Percentiles rank a stretch among this genome's conserved stretches.
Conservation (phyloP, 2,797 vertebrate genomes). For the Centroberyx gerrardi region DNA sequence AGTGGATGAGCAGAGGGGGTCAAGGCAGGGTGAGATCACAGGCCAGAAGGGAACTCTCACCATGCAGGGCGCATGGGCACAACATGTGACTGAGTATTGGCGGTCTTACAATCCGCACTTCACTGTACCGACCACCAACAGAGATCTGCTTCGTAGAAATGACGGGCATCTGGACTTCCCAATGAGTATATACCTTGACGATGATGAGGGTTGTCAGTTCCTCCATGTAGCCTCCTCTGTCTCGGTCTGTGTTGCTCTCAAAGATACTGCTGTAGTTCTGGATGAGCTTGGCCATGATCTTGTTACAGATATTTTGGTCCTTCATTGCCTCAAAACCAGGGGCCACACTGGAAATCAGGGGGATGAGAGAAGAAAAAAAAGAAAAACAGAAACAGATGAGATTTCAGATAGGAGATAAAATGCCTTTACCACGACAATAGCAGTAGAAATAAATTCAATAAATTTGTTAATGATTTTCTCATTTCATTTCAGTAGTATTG, state of each 20-base stretch:
- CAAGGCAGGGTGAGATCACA: constrained; percentile 18
- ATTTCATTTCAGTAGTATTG: neutral
- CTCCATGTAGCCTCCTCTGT: constrained; percentile 20
- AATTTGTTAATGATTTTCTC: neutral
- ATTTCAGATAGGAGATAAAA: neutral
- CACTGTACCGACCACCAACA: constrained; percentile 10
- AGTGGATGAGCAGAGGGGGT: constrained; percentile 10
- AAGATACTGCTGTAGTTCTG: constrained; percentile 90
- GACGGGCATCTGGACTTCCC: constrained; percentile 40
- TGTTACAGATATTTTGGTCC: constrained; percentile 94
- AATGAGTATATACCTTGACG: constrained; percentile 60
- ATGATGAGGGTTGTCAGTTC: constrained; percentile 32
- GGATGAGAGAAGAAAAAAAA: neutral
- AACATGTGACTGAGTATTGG: constrained; percentile 24
- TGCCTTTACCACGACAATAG: neutral
- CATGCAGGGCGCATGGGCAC: constrained; percentile 33
- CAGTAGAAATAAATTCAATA: neutral
- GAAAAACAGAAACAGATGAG: neutral
- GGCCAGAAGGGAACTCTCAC: constrained; percentile 15
- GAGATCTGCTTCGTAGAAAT: constrained; percentile 46
- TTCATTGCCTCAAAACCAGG: constrained; percentile 91
- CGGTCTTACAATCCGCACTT: constrained; percentile 24
- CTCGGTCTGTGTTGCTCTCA: constrained; percentile 69
- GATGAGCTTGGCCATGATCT: constrained; percentile 92
- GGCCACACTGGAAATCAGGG: constrained; percentile 84